A percentile compares a stretch with the other conserved stretches of the same genome.
Conservation (phyloP, 2,797 vertebrate species). For the Pithecia hirsuta region DNA sequence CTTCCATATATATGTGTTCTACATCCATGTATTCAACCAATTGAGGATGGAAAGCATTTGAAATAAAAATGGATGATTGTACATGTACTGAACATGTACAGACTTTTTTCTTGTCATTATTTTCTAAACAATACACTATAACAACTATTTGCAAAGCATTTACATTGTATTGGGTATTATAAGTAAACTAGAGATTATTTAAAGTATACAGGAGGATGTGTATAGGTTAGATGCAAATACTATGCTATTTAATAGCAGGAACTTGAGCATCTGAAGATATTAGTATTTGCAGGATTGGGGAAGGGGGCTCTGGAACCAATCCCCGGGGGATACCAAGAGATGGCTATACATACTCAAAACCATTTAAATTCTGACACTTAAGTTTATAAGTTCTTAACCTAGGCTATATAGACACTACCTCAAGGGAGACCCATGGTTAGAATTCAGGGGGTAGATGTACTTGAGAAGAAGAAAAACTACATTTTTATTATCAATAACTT, state of each 20-base stretch:
- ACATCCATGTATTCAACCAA: background rate
- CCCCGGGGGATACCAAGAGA: background rate
- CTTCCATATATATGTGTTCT: background rate
- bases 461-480: background rate
- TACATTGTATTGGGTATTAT: background rate
- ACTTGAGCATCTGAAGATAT: background rate
- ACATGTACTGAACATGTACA: background rate
- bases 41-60: background rate
- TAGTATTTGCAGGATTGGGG: no score
- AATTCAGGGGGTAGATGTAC: background rate
- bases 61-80: background rate
- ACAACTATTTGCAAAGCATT: background rate
- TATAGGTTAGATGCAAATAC: background rate
- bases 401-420: background rate
- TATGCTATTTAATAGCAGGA: background rate
- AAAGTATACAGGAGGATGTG: background rate
- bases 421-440: background rate
- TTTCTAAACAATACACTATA: background rate
- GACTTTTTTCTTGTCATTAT: background rate
- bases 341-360: background rate
- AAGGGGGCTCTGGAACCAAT: background rate
- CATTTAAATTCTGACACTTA: background rate
- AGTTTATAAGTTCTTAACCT: background rate
- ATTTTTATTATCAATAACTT: constrained; percentile 14
- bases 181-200: background rate